These are phyloP conservation scores for Ecliptopera silaceata DNA, from an alignment of 2,888 invertebrate species.

Conservation along the genomic window DNA sequence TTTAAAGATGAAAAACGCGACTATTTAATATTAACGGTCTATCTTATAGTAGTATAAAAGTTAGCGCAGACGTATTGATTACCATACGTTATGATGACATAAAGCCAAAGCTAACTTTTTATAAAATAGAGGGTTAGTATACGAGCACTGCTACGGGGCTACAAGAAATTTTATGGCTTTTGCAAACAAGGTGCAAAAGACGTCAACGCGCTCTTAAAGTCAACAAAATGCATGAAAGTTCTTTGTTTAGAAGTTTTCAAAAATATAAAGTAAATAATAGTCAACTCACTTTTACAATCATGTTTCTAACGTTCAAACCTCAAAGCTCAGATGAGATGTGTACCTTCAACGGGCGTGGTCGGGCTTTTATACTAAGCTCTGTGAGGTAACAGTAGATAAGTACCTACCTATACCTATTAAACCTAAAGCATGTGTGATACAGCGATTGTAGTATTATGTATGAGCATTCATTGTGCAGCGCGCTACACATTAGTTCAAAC, in stretches of 20 bases:
- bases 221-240: too few relatives aligned
- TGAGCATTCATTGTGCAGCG: conserved; percentile 34
- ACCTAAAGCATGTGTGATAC: conserved; percentile 55
- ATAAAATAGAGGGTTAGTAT: too few relatives aligned
- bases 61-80: too few relatives aligned
- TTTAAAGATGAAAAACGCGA: too few relatives aligned
- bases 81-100: too few relatives aligned
- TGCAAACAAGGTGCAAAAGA: not conserved
- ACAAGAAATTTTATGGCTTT: not conserved
- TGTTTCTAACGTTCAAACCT: conserved; percentile 54
- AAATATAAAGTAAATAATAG: conserved; percentile 11
- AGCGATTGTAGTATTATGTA: conserved; percentile 47
- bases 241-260: not conserved
- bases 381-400: conserved; percentile 46
- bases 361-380: conserved; percentile 66
- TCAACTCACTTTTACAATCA: conserved; percentile 70
- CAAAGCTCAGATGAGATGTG: conserved; percentile 60
- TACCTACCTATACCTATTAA: conserved; percentile 39
- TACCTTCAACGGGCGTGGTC: conserved; percentile 38
- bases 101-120: too few relatives aligned
- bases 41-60: too few relatives aligned
- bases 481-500: conserved; percentile 10
- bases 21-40: too few relatives aligned
- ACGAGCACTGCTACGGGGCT: conserved; percentile 5
- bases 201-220: conserved; percentile 1